Percentiles rank a stretch among this genome's conserved stretches.
phyloP scores from a whole-genome alignment of 2,797 vertebrate species.

The Hephaestus fuliginosus region DNA sequence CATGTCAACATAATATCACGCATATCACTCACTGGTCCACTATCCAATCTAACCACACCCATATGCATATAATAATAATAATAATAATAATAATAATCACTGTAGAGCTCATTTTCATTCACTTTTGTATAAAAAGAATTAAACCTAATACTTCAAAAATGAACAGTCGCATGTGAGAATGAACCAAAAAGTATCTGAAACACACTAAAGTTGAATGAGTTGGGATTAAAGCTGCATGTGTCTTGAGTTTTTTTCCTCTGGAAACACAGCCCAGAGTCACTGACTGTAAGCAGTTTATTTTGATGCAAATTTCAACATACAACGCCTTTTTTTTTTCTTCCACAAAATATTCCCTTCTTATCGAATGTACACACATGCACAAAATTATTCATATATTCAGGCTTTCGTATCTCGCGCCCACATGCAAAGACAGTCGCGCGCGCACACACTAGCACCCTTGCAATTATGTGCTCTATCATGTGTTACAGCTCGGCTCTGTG shows the following conservation, averaged over 20 bases:
- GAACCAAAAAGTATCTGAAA: not conserved
- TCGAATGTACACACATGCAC: conserved; percentile 36
- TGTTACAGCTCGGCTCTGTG: conserved; percentile 12
- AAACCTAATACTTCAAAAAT: not conserved
- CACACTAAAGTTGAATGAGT: not conserved
- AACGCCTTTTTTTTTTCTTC: not conserved
- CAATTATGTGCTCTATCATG: conserved; percentile 50
- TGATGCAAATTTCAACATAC: conserved; percentile 49
- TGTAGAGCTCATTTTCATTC: not conserved
- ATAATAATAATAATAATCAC: not conserved
- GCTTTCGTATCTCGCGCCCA: conserved; percentile 46
- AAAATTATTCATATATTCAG: conserved; percentile 66
- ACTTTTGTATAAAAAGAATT: too few relatives aligned
- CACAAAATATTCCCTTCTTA: conserved; percentile 31
- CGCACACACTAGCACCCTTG: conserved; percentile 16
- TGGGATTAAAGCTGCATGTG: conserved; percentile 1
- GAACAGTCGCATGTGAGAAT: not conserved
- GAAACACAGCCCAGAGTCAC: not conserved
- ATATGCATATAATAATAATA: not conserved
- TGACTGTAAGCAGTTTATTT: conserved; percentile 32
- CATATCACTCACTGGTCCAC: not conserved
- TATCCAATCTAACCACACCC: not conserved
- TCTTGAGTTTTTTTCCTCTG: not conserved
- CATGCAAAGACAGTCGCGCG: conserved; percentile 37
- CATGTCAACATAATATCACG: not conserved